Conservation (phyloP, 2,888 invertebrate species). For the Meghimatium bilineatum region DNA sequence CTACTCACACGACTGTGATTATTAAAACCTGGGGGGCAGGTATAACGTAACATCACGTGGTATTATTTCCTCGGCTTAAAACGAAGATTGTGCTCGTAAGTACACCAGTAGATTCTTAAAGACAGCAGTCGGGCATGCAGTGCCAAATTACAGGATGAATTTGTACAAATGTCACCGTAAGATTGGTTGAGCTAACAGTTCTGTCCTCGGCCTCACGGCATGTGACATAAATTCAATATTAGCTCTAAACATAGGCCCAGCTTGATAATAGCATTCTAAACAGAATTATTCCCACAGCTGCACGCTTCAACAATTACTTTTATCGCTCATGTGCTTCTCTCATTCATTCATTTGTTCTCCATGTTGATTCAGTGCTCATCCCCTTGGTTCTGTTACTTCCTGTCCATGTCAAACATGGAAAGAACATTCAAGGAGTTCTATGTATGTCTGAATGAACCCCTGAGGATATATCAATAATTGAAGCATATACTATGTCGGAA, state of each 20-base stretch:
- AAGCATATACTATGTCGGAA: no score
- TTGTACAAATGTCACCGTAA: background rate
- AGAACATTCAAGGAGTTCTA: no score
- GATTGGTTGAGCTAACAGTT: background rate
- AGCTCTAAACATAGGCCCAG: slow-evolving; percentile 17
- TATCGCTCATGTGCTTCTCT: slow-evolving; percentile 14
- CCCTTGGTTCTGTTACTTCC: no score
- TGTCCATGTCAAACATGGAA: no score
- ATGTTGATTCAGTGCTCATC: no score
- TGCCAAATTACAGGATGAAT: slow-evolving; percentile 6
- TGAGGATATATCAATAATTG: no score
- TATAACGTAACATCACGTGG: background rate
- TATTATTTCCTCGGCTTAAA: slow-evolving; percentile 9
- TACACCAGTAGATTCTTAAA: background rate
- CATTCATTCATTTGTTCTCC: slow-evolving; percentile 4
- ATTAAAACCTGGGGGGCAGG: slow-evolving; percentile 4
- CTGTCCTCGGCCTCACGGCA: background rate
- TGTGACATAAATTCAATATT: slow-evolving; percentile 27
- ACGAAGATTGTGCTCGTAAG: background rate
- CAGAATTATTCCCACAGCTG: slow-evolving; percentile 15
- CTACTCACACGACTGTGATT: background rate
- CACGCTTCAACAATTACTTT: slow-evolving; percentile 29
- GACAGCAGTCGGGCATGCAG: background rate
- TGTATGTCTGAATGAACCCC: no score
- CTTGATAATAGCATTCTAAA: slow-evolving; percentile 21